Conservation (phyloP, 2,113 vertebrate genomes). For the Periophthalmodon schlosseri region DNA sequence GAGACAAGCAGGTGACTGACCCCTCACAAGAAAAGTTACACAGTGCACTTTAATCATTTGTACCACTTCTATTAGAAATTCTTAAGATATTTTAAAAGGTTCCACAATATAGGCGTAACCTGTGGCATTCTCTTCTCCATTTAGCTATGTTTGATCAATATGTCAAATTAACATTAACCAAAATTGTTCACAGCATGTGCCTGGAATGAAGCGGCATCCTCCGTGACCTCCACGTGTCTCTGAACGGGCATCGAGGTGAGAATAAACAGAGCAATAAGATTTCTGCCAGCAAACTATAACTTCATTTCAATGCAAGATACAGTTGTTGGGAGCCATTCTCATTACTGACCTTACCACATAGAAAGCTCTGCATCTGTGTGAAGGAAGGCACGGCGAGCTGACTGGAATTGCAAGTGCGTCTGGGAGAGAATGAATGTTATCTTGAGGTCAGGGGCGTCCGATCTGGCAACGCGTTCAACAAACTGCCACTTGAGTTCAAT, state of each 20-base stretch:
- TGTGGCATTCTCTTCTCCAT: background rate
- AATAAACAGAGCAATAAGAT: constrained; percentile 39
- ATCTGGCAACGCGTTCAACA: constrained; percentile 50
- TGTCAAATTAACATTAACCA: background rate
- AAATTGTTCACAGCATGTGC: constrained; percentile 17
- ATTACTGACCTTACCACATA: constrained; percentile 41
- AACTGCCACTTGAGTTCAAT: constrained; percentile 48
- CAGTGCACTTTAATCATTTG: too few species aligned
- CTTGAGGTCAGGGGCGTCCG: constrained; percentile 47
- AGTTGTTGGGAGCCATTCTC: constrained; percentile 29
- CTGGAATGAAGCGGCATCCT: constrained; percentile 20
- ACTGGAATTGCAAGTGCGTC: constrained; percentile 43
- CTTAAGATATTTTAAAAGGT: too few species aligned
- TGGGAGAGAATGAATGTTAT: constrained; percentile 45
- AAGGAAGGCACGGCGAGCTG: constrained; percentile 21
- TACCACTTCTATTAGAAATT: too few species aligned
- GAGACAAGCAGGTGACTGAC: too few species aligned
- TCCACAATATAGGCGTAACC: background rate
- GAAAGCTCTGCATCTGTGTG: constrained; percentile 13
- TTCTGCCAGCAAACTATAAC: constrained; percentile 20
- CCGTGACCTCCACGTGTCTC: constrained; percentile 35
- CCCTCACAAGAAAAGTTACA: too few species aligned
- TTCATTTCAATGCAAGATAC: constrained; percentile 29
- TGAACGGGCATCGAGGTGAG: constrained; percentile 35
- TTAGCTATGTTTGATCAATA: background rate